Conservation (phyloP, 2,888 invertebrate genomes). For the Lacanobia wlatinum region DNA sequence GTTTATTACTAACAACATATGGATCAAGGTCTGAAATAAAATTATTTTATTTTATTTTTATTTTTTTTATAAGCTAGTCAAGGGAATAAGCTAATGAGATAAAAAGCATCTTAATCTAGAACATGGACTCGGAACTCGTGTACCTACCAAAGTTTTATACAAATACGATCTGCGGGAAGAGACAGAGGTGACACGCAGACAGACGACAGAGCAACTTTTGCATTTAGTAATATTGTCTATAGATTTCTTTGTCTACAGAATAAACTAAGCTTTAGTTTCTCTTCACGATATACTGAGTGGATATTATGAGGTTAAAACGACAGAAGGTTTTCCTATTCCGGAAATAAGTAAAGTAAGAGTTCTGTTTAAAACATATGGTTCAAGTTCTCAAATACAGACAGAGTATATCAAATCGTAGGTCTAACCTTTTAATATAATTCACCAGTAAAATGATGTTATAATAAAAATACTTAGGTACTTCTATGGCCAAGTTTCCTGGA, state of each 20-base stretch:
- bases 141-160: too few species aligned
- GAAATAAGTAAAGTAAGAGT: neutral
- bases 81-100: too few species aligned
- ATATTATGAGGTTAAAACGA: neutral
- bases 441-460: neutral
- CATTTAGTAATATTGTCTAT: too few species aligned
- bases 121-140: too few species aligned
- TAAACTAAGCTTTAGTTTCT: neutral
- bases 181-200: too few species aligned
- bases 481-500: neutral
- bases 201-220: too few species aligned
- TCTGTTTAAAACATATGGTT: neutral
- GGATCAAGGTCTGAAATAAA: too few species aligned
- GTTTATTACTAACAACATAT: too few species aligned
- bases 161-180: too few species aligned
- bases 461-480: neutral
- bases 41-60: too few species aligned
- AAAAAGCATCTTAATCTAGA: too few species aligned
- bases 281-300: neutral
- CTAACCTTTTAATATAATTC: neutral
- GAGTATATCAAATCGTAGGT: neutral
- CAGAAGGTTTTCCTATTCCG: neutral
- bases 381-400: neutral
- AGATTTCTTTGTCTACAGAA: neutral
- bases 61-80: too few species aligned